Percentiles rank a stretch among this genome's conserved stretches.
phyloP scores from a whole-genome alignment of 2,113 vertebrate species.

The Apteryx mantelli region DNA sequence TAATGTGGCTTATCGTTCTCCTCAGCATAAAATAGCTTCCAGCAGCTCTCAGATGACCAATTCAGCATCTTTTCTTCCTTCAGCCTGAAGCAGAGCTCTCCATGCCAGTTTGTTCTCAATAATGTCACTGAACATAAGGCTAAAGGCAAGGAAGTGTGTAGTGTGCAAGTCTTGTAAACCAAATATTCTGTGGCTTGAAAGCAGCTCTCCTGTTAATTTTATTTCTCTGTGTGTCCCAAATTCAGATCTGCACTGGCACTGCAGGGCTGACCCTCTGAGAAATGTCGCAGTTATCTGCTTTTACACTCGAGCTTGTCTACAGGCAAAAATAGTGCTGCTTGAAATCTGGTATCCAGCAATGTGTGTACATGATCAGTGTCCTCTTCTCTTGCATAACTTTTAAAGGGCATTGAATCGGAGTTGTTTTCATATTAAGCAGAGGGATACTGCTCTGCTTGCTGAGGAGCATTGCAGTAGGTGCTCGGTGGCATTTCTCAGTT shows the following conservation, averaged over 20 bases:
- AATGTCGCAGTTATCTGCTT: conserved; percentile 26
- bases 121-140: not conserved
- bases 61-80: not conserved
- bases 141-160: not conserved
- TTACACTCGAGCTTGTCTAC: not conserved
- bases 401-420: not conserved
- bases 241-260: not conserved
- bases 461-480: not conserved
- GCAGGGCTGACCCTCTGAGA: conserved; percentile 16
- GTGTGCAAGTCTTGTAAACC: not conserved
- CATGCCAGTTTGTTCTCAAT: not conserved
- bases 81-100: not conserved
- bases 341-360: not conserved
- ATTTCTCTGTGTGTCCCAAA: not conserved
- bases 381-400: not conserved
- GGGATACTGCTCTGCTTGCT: not conserved
- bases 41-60: not conserved
- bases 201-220: not conserved
- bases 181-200: not conserved
- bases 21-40: not conserved
- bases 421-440: not conserved
- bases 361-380: not conserved
- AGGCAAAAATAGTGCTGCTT: not conserved
- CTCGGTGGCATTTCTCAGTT: not conserved
- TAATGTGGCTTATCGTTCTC: not conserved